Percentiles rank a stretch among this genome's conserved stretches.
Conservation (phyloP, 2,888 invertebrate species). For the Rhamnusium bicolor region DNA sequence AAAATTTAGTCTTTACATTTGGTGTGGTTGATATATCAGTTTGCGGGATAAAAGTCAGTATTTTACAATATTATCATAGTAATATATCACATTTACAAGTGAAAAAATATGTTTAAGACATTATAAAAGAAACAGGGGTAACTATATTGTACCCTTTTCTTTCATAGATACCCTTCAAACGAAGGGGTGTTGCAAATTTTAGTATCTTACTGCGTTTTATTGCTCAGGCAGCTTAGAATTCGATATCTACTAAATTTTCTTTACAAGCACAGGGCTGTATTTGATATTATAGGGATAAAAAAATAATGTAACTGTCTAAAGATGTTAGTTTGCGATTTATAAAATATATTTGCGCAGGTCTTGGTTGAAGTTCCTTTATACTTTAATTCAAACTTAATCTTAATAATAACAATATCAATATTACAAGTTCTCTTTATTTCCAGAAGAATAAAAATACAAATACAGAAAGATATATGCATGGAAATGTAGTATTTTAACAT, state of each 20-base stretch:
- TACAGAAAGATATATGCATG: too few species aligned
- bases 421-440: too few species aligned
- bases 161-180: conserved; percentile 50
- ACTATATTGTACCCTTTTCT: conserved; percentile 50
- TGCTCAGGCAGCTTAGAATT: conserved; percentile 59
- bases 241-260: conserved; percentile 47
- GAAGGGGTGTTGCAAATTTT: conserved; percentile 58
- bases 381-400: too few species aligned
- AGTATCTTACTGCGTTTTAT: conserved; percentile 67
- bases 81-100: conserved; percentile 39
- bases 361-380: too few species aligned
- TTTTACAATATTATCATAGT: neutral
- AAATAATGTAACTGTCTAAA: too few species aligned
- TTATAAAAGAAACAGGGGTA: conserved; percentile 42
- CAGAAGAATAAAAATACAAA: too few species aligned
- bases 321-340: neutral
- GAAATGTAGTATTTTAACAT: too few species aligned
- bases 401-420: too few species aligned
- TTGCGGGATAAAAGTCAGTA: neutral
- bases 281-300: too few species aligned
- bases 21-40: too few species aligned
- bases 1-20: too few species aligned
- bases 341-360: too few species aligned
- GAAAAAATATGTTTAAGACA: conserved; percentile 55
- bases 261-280: neutral